Conservation (phyloP, 2,888 invertebrate genomes). For the Ethmia dodecea region DNA sequence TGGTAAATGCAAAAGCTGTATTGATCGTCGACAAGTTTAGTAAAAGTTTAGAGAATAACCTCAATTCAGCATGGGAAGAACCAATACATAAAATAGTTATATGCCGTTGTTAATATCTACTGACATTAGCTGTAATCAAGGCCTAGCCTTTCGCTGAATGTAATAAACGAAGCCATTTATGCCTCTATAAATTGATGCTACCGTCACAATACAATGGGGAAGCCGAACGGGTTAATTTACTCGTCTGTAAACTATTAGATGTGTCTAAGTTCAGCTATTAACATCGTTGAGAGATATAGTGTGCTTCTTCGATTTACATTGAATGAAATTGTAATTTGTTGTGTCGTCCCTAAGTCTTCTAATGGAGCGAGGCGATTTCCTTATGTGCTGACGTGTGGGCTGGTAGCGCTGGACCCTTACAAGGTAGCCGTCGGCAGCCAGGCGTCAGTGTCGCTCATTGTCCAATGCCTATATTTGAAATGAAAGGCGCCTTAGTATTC, state of each 20-base stretch:
- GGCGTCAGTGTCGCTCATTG: constrained; percentile 55
- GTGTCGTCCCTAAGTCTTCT: constrained; percentile 31
- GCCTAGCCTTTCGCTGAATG: constrained; percentile 25
- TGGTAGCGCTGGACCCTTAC: constrained; percentile 39
- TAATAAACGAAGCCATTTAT: constrained; percentile 38
- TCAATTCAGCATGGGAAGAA: too few relatives aligned
- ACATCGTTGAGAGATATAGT: constrained; percentile 30
- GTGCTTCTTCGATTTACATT: constrained; percentile 59
- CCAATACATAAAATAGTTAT: too few relatives aligned
- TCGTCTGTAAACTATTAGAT: constrained; percentile 55
- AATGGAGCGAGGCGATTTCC: constrained; percentile 46
- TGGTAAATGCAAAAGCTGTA: too few relatives aligned
- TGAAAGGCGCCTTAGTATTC: constrained; percentile 19
- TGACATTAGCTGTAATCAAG: constrained; percentile 11
- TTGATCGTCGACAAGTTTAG: too few relatives aligned
- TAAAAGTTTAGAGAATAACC: too few relatives aligned
- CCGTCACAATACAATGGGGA: constrained; percentile 45
- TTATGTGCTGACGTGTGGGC: constrained; percentile 40
- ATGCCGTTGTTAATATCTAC: constrained; percentile 6
- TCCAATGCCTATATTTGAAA: constrained; percentile 43
- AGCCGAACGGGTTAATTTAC: constrained; percentile 53
- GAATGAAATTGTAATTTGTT: constrained; percentile 73
- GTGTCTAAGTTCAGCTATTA: constrained; percentile 60
- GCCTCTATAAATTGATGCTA: constrained; percentile 42
- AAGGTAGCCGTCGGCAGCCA: constrained; percentile 38